Percentiles rank a stretch among this genome's conserved stretches.
These are phyloP conservation scores for Boloria selene DNA, from an alignment of 2,888 invertebrate genomes.

Conservation along the genomic window DNA sequence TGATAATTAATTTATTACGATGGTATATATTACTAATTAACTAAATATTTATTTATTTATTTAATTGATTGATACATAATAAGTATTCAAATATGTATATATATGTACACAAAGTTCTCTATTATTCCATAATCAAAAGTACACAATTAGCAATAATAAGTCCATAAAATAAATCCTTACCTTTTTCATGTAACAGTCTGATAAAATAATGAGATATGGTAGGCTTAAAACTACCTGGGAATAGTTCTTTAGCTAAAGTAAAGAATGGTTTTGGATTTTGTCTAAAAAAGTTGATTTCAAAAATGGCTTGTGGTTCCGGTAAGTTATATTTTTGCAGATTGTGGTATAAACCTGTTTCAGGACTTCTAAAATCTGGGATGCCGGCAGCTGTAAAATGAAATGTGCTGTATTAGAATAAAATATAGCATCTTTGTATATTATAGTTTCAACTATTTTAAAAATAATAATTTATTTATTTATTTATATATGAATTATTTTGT, in stretches of 20 bases:
- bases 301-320: conserved; percentile 95
- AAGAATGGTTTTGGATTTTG: conserved; percentile 97
- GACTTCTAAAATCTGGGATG: conserved; percentile 97
- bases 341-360: conserved; percentile 94
- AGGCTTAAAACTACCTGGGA: conserved; percentile 93
- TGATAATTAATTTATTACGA: too few species aligned
- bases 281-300: conserved; percentile 93
- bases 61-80: too few species aligned
- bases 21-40: too few species aligned
- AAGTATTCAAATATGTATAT: too few species aligned
- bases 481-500: too few species aligned
- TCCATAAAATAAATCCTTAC: too few species aligned
- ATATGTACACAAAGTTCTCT: too few species aligned
- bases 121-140: too few species aligned
- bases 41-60: too few species aligned
- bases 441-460: background rate
- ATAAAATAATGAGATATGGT: conserved; percentile 96
- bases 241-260: conserved; percentile 92
- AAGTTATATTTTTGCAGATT: conserved; percentile 95
- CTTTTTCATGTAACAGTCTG: conserved; percentile 91
- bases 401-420: background rate
- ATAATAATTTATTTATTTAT: too few species aligned
- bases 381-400: conserved; percentile 89
- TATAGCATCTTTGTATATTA: background rate
- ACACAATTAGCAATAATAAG: too few species aligned